Evolutionary conservation across 2,797 vertebrate species (phyloP).

Genomic region (Carduelis carduelis): DNA sequence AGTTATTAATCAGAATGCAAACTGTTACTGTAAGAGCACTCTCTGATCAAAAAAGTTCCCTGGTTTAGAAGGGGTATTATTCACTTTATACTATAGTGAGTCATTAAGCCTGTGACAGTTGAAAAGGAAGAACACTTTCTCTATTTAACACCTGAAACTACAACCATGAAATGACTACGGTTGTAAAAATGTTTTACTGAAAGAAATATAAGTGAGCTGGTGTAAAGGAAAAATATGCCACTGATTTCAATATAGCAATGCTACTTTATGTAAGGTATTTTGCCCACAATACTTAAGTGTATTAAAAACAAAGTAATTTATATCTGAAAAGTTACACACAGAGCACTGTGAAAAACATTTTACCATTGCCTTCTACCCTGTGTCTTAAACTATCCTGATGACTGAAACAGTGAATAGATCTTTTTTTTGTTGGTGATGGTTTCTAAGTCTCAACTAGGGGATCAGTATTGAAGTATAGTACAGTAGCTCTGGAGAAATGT

Average conservation of each 20-base stretch:
- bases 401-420: not conserved
- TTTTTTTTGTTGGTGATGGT: not conserved
- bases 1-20: conserved; percentile 61
- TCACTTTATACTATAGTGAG: conserved; percentile 41
- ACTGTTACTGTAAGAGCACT: conserved; percentile 18
- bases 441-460: not conserved
- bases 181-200: conserved; percentile 41
- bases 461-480: not conserved
- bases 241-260: not conserved
- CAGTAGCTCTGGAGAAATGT: not conserved
- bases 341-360: not conserved
- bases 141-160: conserved; percentile 50
- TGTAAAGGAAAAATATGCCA: not conserved
- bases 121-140: conserved; percentile 20
- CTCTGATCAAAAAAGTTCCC: conserved; percentile 24
- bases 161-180: not conserved
- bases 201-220: not conserved
- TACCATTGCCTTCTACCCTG: not conserved
- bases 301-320: conserved; percentile 22
- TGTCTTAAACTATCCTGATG: not conserved
- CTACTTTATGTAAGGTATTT: not conserved
- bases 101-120: conserved; percentile 48
- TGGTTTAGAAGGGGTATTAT: conserved; percentile 28
- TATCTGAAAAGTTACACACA: conserved; percentile 48
- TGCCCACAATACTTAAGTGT: not conserved